Evolutionary conservation across 1,140 invertebrate genomes (phyloP).

Genomic region (Penaeus indicus): DNA sequence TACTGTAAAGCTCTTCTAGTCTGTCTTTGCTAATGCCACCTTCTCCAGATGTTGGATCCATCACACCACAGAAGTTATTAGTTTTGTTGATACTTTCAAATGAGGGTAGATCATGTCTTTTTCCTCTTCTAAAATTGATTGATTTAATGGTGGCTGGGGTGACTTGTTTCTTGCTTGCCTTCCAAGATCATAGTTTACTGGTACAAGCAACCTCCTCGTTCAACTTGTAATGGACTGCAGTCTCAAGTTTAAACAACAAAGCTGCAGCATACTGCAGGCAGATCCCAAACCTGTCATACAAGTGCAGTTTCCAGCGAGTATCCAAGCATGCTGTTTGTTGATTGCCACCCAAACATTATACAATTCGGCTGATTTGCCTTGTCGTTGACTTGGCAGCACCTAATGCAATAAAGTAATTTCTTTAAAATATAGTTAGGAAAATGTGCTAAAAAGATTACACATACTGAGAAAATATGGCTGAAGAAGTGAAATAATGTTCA

Average conservation of each 20-base stretch:
- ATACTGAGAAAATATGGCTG: no score
- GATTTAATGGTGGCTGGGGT: not conserved
- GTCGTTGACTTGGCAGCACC: not conserved
- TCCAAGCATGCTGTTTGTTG: not conserved
- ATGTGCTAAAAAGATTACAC: no score
- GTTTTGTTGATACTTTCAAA: no score
- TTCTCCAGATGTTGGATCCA: no score
- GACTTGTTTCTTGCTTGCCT: not conserved
- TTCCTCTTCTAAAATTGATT: no score
- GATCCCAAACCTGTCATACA: slow-evolving; percentile 4
- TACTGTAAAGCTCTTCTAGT: no score
- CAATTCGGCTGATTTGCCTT: not conserved
- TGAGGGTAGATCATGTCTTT: no score
- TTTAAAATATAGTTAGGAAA: no score
- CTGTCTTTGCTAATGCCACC: no score
- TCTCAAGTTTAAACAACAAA: not conserved
- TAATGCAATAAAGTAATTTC: no score
- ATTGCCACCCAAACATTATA: slow-evolving; percentile 4
- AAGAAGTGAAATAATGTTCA: no score
- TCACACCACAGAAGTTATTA: no score
- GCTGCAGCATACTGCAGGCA: not conserved
- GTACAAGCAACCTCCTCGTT: not conserved
- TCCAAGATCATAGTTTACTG: not conserved
- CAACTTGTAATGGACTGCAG: not conserved
- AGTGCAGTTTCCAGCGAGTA: not conserved